These are phyloP conservation scores for Drosophila planitibia DNA, from an alignment of 2,888 invertebrate genomes.

Conservation along the genomic window DNA sequence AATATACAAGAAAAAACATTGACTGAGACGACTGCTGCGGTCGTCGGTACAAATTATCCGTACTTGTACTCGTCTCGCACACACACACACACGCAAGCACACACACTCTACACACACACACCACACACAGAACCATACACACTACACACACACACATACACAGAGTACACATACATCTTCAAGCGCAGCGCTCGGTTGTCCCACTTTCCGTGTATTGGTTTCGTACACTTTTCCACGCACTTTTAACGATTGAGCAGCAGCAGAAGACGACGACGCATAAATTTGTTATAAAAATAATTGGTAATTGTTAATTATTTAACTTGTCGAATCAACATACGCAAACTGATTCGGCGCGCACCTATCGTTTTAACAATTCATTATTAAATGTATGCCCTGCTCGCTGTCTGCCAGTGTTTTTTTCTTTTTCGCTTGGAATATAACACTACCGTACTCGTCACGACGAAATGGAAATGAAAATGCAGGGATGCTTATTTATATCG, in stretches of 20 bases:
- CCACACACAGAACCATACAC: conserved; percentile 43
- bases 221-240: conserved; percentile 80
- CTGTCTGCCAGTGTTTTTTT: conserved; percentile 75
- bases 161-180: conserved; percentile 48
- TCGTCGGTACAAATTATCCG: conserved; percentile 63
- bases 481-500: conserved; percentile 47
- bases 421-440: conserved; percentile 76
- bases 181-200: conserved; percentile 74
- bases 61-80: conserved; percentile 60
- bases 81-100: conserved; percentile 32
- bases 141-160: conserved; percentile 38
- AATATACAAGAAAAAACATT: conserved; percentile 54
- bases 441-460: conserved; percentile 68
- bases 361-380: conserved; percentile 76
- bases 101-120: conserved; percentile 33
- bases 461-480: conserved; percentile 62
- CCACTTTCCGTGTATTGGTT: conserved; percentile 80
- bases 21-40: conserved; percentile 43
- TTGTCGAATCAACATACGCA: conserved; percentile 50
- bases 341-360: conserved; percentile 69
- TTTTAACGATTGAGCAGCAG: conserved; percentile 68
- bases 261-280: conserved; percentile 64
- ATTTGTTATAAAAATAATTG: conserved; percentile 56
- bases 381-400: conserved; percentile 67
- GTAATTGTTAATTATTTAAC: conserved; percentile 45